Base-by-base conservation (phyloP, 2,797 vertebrate genomes). In the Micrastur ruficollis region DNA sequence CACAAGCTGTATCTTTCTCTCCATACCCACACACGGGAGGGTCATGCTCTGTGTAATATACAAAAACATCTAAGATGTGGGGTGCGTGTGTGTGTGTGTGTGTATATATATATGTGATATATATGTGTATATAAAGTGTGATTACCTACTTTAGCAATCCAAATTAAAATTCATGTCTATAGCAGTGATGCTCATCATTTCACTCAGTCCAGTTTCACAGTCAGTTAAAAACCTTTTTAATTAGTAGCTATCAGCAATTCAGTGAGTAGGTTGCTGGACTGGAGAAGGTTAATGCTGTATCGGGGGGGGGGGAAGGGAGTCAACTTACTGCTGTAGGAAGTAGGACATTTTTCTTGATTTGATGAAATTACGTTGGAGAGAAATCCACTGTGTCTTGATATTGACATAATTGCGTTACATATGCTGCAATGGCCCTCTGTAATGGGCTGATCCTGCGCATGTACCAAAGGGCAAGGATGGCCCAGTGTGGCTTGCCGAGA, bases 391-490 rank as follows among this genome's bases (percentile, higher is more conserved):
- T 88, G 82, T 89, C 90, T 94, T 94, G 66, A 25, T 95, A 86
- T 63, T 95, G 92, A 85, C 90, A 18, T 82, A 94, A 85, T 65
- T 81, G 56, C 7, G 2, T 87, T 71, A 75, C 72, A 42, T 78
- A 36, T 85, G 79, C 94, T 78, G 94, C 74, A 96, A 85, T 0
- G 4, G 46, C 61, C 26, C 34, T 65, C 59, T 82, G 72, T 32
- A 85, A 78, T 17, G 49, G 75, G 29, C 79, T 81, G 78, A 82
- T 92, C 74, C 79, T 74, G 65, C 1, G 1, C 34, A 19, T 32
- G 46, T 95, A 91, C 85, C 92, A 96, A 95, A 96, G 96, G 89
- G 95, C 94, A 95, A 96, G 75, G 86, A 85, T 96, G 89, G 40
- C 36, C 40, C 12, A 12, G 46, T 71, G 72, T 8, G 3, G 44